Base-by-base conservation (phyloP, 2,113 vertebrate species). In the Pyrgilauda ruficollis region DNA sequence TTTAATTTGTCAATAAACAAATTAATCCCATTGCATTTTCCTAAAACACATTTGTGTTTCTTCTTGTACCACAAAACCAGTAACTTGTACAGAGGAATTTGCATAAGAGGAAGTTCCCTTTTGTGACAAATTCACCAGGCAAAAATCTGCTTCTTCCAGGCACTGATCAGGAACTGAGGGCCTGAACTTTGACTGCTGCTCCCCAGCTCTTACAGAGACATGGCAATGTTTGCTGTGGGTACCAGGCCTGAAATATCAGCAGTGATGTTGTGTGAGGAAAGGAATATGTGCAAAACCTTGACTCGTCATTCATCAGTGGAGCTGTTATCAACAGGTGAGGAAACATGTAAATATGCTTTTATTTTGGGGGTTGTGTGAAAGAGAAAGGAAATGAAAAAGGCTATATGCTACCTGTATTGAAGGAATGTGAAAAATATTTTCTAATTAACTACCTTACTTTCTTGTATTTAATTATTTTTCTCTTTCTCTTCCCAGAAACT, bases 401-500 rank as follows among this genome's bases (percentile, higher is more conserved):
- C 16, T 84, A 43, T 74, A 44, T 50, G 33, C 69, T 89, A 26
- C 33, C 46, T 77, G 27, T 46, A 90, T 21, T 39, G 35, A 70
- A 39, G 31, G 62, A 70, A 80, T 39, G 27, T 11, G 31, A 43
- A 66, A 59, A 83, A n/a, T 41, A 12, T 56, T 83, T 92, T 70
- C 7, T 47, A 63, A 63, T 72, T 50, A 70, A 75, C 50, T 49
- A 35, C 10, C 73, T 55, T 66, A 22, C 28, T 64, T 76, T 75
- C 53, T 87, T 75, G 8, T 18, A 53, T 61, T 70, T 78, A 68
- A 78, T 77, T 70, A 4, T 74, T 86, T 68, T 79, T 73, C 39
- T 93, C 28, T 72, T 78, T 73, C 39, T 93, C 26, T 67, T 93
- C 44, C 27, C 68, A 68, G 66, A 87, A 39, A 35, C 30, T 84